phyloP scores from a whole-genome alignment of 92 coral and sea anemone species.

The Virgularia gustaviana region DNA sequence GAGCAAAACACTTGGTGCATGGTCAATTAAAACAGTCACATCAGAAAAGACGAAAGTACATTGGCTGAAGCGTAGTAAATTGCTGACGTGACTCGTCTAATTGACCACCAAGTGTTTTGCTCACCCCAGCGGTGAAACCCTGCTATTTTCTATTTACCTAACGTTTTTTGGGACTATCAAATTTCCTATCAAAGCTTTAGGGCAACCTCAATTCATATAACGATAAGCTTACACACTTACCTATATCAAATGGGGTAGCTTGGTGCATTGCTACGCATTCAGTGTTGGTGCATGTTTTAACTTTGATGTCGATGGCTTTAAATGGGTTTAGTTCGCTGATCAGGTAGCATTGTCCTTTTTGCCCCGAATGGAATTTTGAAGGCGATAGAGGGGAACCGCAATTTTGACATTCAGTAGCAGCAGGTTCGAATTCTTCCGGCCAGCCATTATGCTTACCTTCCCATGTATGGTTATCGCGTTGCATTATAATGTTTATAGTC shows the following conservation, averaged over 20 bases:
- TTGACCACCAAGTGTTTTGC: too few species aligned
- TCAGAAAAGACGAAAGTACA: too few species aligned
- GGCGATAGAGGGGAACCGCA: slow-evolving; percentile 8
- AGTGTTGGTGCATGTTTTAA: not conserved
- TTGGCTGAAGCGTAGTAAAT: too few species aligned
- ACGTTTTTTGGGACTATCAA: too few species aligned
- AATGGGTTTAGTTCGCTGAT: not conserved
- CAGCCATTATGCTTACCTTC: not conserved
- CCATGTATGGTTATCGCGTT: not conserved
- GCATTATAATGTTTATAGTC: not conserved
- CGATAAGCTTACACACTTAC: too few species aligned
- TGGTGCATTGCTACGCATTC: not conserved
- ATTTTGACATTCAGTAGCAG: not conserved
- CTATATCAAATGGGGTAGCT: not conserved
- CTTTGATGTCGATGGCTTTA: not conserved
- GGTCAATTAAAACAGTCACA: too few species aligned
- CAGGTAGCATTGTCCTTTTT: not conserved
- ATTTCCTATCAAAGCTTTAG: too few species aligned
- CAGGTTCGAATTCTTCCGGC: not conserved
- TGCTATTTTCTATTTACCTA: too few species aligned
- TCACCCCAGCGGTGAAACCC: too few species aligned
- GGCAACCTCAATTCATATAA: too few species aligned
- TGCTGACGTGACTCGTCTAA: too few species aligned
- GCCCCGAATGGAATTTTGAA: not conserved
- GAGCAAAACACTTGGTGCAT: too few species aligned